A percentile compares a stretch with the other conserved stretches of the same genome.
phyloP scores from a whole-genome alignment of 2,797 vertebrate species.

The Spea hammondii region DNA sequence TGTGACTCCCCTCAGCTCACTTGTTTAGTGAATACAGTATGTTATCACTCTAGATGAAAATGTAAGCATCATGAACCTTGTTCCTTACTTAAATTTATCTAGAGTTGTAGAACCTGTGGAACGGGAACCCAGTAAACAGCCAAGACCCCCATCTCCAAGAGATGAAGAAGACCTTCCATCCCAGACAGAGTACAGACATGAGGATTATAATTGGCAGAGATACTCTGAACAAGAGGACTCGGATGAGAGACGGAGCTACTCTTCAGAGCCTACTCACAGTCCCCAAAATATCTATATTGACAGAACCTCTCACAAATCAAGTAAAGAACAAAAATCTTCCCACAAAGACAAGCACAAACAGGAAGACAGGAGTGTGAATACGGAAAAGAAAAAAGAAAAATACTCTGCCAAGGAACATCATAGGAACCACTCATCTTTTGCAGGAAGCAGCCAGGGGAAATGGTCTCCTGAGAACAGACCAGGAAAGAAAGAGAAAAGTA shows the following conservation, averaged over 20 bases:
- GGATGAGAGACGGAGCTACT: constrained; percentile 65
- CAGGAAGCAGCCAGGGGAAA: constrained; percentile 64
- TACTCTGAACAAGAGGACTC: constrained; percentile 72
- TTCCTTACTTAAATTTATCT: constrained; percentile 20
- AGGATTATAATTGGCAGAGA: constrained; percentile 64
- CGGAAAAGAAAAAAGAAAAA: constrained; percentile 60
- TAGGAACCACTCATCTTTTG: constrained; percentile 58
- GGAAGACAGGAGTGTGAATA: constrained; percentile 59
- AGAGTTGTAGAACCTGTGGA: constrained; percentile 69
- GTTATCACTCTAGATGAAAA: background rate
- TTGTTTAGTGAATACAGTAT: background rate
- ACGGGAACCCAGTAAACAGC: constrained; percentile 68
- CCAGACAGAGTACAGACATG: constrained; percentile 59
- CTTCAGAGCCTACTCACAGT: constrained; percentile 63
- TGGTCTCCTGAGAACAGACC: constrained; percentile 56
- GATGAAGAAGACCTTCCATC: constrained; percentile 66
- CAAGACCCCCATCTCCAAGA: constrained; percentile 66
- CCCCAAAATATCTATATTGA: constrained; percentile 62
- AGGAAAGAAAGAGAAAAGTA: constrained; percentile 67
- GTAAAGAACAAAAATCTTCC: constrained; percentile 68
- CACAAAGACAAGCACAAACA: constrained; percentile 66
- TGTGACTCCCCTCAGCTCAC: too few relatives aligned
- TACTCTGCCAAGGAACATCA: constrained; percentile 63
- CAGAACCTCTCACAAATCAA: constrained; percentile 58
- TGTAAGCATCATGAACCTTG: background rate